Evolutionary conservation across 2,888 invertebrate genomes (phyloP), one percentile per base, ranked within the genome.

Genomic region (Furcula furcula): DNA sequence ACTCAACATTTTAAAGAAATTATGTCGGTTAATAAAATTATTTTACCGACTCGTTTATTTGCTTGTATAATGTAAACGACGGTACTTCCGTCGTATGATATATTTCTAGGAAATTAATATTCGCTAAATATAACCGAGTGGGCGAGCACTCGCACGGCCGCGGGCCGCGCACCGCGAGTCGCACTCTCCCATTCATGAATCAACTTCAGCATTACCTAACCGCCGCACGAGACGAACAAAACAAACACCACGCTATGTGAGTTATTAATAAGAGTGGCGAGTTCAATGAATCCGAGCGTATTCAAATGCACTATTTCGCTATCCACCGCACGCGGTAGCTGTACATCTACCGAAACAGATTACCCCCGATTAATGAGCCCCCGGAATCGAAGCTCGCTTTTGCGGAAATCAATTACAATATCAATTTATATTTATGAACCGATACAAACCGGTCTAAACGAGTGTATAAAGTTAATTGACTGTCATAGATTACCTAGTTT

Each of bases 161-260:
- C 27, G n/a, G 7, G 65, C 67, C 66, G 57, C 65, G 66, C 55
- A 46, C 55, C 63, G 53, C 63, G 65, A 55, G 49, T 55, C 59
- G 61, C 73, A 67, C 74, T 76, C 79, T 72, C 74, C 73, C 87
- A 87, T 88, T 88, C 88, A 88, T 87, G 88, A 88, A 87, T 86
- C 87, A 88, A 85, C 81, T 80, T 78, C 80, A 78, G 60, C 84
- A 71, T 88, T 87, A 86, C 83, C 84, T 85, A 81, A 86, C 86
- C 68, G 64, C 56, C 64, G 66, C 60, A 55, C 71, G 71, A 65
- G 66, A 71, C 73, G 75, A 79, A 68, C 73, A 83, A 86, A 82
- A 83, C 84, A 80, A 84, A 78, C 81, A 77, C 52, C 62, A 62
- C 62, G 74, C 71, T 73, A 76, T 73, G 70, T 65, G 75, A 74